Percentiles rank a stretch among this genome's conserved stretches.
These are phyloP conservation scores for Odocoileus hemionus DNA, from an alignment of 2,113 vertebrate genomes.

Conservation along the genomic window DNA sequence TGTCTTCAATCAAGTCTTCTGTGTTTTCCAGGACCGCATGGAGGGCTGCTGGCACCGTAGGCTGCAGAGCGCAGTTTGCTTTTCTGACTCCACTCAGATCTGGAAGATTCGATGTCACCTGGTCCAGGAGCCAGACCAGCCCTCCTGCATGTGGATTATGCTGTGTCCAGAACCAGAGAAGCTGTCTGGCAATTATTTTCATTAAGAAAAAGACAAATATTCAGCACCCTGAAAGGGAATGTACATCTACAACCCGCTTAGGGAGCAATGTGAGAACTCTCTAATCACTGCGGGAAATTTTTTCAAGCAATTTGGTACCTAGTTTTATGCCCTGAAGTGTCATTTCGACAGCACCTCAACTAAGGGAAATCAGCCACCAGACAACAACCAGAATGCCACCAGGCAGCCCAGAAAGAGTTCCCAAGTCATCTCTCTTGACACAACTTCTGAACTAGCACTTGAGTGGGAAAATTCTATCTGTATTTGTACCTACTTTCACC, in stretches of 20 bases:
- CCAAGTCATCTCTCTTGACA: background rate
- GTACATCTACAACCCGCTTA: background rate
- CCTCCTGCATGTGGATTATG: background rate
- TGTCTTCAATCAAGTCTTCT: background rate
- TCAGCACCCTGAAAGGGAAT: background rate
- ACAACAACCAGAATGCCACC: too few relatives aligned
- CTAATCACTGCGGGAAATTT: accelerated
- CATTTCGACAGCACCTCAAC: background rate
- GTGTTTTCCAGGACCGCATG: background rate
- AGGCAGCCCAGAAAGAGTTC: background rate
- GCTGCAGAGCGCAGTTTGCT: background rate
- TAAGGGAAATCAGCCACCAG: background rate
- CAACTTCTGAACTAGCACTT: background rate
- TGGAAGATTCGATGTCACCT: background rate
- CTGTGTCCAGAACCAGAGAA: background rate
- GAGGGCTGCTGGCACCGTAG: background rate
- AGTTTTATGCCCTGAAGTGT: too few relatives aligned
- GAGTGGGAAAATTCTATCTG: background rate
- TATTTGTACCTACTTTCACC: background rate
- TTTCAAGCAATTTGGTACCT: too few relatives aligned
- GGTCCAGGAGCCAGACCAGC: background rate
- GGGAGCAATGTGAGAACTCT: background rate
- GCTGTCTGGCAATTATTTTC: background rate
- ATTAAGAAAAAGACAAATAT: background rate
- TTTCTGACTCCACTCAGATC: background rate